Base-by-base conservation (phyloP, 2,888 invertebrate genomes). In the Anorthoa munda region DNA sequence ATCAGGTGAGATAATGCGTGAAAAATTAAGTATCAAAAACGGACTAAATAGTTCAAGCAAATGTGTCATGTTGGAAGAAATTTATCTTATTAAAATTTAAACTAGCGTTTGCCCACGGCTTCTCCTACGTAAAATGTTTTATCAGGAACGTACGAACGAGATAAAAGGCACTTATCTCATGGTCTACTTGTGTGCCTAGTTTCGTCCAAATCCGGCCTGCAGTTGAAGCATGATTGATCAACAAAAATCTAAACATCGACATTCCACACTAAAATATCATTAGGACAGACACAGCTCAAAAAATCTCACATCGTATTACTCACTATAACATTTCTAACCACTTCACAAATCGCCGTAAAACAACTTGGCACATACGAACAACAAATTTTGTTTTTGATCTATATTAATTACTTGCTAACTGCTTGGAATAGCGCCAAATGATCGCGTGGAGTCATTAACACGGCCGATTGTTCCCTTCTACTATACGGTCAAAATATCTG, bases 381-480 rank as follows among this genome's bases (percentile, higher is more conserved):
- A 53, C n/a, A 73, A 76, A 79, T 84, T 77, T 77, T 73, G 75
- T 83, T 86, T 81, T 81, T 81, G 78, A 86, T 84, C 83, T 86
- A 81, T 84, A 83, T 81, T 85, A 79, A 86, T 86, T 86, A 85
- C 78, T 77, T 59, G 70, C 77, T 80, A 82, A 83, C 78, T 75
- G 70, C 63, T 82, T 86, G 86, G 86, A 76, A 63, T 4, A 12
- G 31, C 39, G 82, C 86, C 86, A 85, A 85, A 77, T 69, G 72
- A 75, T 77, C 66, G 72, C 64, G 70, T 56, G 59, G 76, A 86
- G 85, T 85, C 82, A 86, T 86, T 86, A 86, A 85, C 85, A 84
- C 86, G 56, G 39, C 31, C 69, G 56, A 86, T 86, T 86, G 83
- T 86, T 81, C 74, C 75, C 15, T 65, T 53, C 58, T 65, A 45